phyloP scores from a whole-genome alignment of 2,888 invertebrate genomes.

The Drosophila mimetica region DNA sequence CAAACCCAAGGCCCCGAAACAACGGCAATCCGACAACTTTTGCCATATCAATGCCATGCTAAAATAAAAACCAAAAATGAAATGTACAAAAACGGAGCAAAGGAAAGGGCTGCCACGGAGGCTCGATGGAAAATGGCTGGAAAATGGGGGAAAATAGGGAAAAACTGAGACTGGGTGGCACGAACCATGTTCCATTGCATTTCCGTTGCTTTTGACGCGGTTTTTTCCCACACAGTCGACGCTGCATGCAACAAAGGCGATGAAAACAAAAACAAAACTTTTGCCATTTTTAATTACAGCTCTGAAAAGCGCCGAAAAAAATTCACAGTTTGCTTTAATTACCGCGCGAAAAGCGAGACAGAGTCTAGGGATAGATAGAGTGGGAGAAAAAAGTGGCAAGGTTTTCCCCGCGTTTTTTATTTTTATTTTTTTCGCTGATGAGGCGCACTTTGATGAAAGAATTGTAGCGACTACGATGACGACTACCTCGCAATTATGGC shows the following conservation, averaged over 20 bases:
- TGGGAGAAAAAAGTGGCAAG: background rate
- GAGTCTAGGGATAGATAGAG: conserved; percentile 12
- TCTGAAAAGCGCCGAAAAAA: conserved; percentile 74
- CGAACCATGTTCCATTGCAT: conserved; percentile 64
- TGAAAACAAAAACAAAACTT: conserved; percentile 47
- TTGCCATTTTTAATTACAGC: conserved; percentile 79
- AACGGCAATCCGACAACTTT: conserved; percentile 54
- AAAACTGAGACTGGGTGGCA: conserved; percentile 2
- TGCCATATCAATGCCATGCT: conserved; percentile 66
- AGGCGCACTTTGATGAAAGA: conserved; percentile 78
- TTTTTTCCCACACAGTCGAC: conserved; percentile 58
- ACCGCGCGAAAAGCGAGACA: conserved; percentile 54
- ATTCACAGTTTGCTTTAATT: conserved; percentile 73
- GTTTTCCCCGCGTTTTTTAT: conserved; percentile 17
- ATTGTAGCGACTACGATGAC: conserved; percentile 60
- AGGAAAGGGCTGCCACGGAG: conserved; percentile 40
- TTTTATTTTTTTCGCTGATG: conserved; percentile 59
- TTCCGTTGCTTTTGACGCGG: conserved; percentile 78
- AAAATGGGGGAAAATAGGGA: conserved; percentile 9
- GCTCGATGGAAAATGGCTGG: conserved; percentile 7
- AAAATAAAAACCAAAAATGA: conserved; percentile 33
- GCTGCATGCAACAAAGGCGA: conserved; percentile 41
- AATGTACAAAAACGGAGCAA: conserved; percentile 4
- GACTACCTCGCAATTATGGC: conserved; percentile 63
- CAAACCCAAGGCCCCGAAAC: conserved; percentile 22